Percentiles rank a stretch among this genome's conserved stretches.
phyloP scores from a whole-genome alignment of 2,888 invertebrate genomes.

The Melipona beecheii region DNA sequence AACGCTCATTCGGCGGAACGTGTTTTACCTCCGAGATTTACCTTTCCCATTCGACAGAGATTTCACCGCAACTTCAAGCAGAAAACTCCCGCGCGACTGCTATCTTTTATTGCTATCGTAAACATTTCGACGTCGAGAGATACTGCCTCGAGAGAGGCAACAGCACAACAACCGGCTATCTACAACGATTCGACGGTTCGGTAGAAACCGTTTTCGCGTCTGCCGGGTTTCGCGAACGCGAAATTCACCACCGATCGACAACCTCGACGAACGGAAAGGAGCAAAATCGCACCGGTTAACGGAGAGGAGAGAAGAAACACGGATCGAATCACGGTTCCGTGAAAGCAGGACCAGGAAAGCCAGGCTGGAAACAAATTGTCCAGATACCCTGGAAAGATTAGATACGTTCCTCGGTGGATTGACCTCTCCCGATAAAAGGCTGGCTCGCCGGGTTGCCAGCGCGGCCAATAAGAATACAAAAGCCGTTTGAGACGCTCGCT shows the following conservation, averaged over 20 bases:
- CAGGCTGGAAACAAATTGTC: constrained; percentile 48
- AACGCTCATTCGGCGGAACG: not conserved
- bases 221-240: not conserved
- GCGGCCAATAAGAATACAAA: constrained; percentile 42
- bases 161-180: not conserved
- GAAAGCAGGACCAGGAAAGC: constrained; percentile 57
- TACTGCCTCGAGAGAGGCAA: not conserved
- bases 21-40: not conserved
- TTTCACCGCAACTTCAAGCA: not conserved
- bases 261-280: not conserved
- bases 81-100: not conserved
- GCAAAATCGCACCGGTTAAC: not conserved
- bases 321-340: constrained; percentile 35
- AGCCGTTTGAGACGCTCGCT: constrained; percentile 19
- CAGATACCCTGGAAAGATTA: constrained; percentile 59
- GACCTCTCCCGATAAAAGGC: constrained; percentile 54
- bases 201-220: not conserved
- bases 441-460: constrained; percentile 1
- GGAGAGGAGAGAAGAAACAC: constrained; percentile 8
- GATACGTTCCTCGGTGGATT: constrained; percentile 52
- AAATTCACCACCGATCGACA: not conserved
- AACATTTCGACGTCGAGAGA: not conserved
- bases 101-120: not conserved
- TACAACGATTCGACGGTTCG: not conserved
- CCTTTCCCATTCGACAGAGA: constrained; percentile 10